These are phyloP conservation scores for Macrobrachium rosenbergii DNA, from an alignment of 1,140 invertebrate genomes.

Conservation along the genomic window DNA sequence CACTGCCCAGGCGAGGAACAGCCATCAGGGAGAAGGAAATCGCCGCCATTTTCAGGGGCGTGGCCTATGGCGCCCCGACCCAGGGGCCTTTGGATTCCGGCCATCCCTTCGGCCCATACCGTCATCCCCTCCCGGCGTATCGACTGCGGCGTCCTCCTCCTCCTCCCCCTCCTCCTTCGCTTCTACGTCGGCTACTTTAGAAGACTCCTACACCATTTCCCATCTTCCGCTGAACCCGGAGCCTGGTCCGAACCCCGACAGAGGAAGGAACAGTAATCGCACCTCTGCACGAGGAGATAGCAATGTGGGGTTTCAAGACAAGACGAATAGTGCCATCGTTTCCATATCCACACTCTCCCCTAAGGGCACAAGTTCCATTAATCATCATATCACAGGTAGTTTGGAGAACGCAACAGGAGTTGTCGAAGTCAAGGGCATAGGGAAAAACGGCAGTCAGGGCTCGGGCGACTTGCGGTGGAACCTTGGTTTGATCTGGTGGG, in stretches of 20 bases:
- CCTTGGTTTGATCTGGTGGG: constrained; percentile 32
- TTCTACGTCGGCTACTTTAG: background rate
- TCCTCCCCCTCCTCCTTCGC: background rate
- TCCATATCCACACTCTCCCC: too few species aligned
- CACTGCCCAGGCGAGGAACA: constrained; percentile 22
- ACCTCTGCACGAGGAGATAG: too few species aligned
- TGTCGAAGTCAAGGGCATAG: background rate
- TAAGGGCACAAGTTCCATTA: too few species aligned
- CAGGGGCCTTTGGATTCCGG: background rate
- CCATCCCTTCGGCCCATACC: background rate
- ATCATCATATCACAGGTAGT: too few species aligned
- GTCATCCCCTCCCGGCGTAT: background rate
- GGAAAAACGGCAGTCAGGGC: background rate
- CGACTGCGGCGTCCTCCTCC: background rate
- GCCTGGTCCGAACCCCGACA: too few species aligned
- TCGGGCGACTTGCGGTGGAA: background rate
- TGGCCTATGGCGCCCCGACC: constrained; percentile 55
- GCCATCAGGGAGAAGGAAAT: constrained; percentile 47
- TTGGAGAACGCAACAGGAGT: background rate
- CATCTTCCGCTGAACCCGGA: background rate
- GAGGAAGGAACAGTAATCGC: too few species aligned
- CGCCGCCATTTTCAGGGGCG: constrained; percentile 53
- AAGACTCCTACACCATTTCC: background rate
- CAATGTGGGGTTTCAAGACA: too few species aligned
- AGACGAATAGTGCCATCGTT: too few species aligned